phyloP scores from a whole-genome alignment of 2,888 invertebrate genomes.

The Ectemnius cavifrons region DNA sequence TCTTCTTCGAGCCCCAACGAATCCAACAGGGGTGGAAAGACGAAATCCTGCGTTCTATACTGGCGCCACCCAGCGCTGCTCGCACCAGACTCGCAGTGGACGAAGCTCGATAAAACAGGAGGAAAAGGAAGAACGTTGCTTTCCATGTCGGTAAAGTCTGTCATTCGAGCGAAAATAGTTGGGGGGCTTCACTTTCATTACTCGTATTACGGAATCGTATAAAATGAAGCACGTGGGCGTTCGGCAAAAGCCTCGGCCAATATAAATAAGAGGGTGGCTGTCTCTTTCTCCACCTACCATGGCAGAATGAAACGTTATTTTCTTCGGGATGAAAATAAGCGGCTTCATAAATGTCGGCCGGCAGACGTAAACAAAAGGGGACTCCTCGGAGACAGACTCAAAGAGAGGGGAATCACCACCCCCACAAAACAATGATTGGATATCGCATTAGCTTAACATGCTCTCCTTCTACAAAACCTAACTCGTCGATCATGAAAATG shows the following conservation, averaged over 20 bases:
- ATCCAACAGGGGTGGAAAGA: too few relatives aligned
- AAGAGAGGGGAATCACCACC: neutral
- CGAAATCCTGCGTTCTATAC: slow-evolving; percentile 1
- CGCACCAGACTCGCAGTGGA: slow-evolving; percentile 50
- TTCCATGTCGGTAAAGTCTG: slow-evolving; percentile 47
- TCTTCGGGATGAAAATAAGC: slow-evolving; percentile 55
- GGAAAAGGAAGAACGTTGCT: neutral
- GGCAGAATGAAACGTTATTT: slow-evolving; percentile 68
- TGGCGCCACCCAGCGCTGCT: slow-evolving; percentile 67
- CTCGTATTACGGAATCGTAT: slow-evolving; percentile 53
- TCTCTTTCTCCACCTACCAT: slow-evolving; percentile 15
- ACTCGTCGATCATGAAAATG: too few relatives aligned
- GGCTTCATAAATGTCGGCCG: slow-evolving; percentile 63
- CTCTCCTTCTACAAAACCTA: neutral
- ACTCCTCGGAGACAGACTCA: slow-evolving; percentile 21
- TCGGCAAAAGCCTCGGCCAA: slow-evolving; percentile 37
- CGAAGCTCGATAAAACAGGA: slow-evolving; percentile 55
- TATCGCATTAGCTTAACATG: slow-evolving; percentile 65
- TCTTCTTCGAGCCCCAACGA: too few relatives aligned
- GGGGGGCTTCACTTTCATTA: slow-evolving; percentile 29
- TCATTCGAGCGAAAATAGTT: slow-evolving; percentile 25
- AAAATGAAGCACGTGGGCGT: slow-evolving; percentile 26
- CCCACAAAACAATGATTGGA: slow-evolving; percentile 19
- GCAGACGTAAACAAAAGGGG: slow-evolving; percentile 62
- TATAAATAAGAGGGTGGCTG: slow-evolving; percentile 62